phyloP scores from a whole-genome alignment of 2,888 invertebrate species.

The Oscheius myriophilus region DNA sequence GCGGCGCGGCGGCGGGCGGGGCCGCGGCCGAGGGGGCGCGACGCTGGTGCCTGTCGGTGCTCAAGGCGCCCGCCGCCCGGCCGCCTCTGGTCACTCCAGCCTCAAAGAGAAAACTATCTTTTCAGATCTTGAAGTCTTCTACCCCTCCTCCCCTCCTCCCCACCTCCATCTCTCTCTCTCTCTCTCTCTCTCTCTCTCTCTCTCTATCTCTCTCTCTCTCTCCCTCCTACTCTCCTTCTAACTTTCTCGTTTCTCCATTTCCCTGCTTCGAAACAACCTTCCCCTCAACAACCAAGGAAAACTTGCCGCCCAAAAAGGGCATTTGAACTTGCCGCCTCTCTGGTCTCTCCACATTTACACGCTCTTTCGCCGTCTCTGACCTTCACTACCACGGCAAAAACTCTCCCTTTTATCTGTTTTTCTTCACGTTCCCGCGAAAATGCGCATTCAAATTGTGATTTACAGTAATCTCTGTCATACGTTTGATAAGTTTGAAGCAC shows the following conservation, averaged over 20 bases:
- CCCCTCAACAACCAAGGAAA: too few relatives aligned
- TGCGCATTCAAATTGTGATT: too few relatives aligned
- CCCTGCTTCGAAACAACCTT: not conserved
- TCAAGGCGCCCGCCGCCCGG: conserved; percentile 4
- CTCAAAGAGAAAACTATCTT: too few relatives aligned
- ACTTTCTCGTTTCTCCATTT: not conserved
- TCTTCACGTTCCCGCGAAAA: too few relatives aligned
- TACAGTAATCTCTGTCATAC: too few relatives aligned
- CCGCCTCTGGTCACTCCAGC: conserved; percentile 13
- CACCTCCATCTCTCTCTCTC: not conserved
- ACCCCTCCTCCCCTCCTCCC: too few relatives aligned
- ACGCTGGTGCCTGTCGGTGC: conserved; percentile 12
- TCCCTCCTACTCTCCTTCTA: too few relatives aligned
- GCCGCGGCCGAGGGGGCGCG: not conserved
- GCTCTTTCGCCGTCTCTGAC: not conserved
- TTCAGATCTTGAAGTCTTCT: too few relatives aligned
- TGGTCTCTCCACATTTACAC: not conserved
- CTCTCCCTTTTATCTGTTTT: too few relatives aligned
- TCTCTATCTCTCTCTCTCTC: too few relatives aligned
- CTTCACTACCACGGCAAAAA: too few relatives aligned
- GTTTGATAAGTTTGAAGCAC: too few relatives aligned
- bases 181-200: not conserved
- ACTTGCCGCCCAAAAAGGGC: conserved; percentile 2
- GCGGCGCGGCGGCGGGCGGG: not conserved
- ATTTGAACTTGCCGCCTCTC: not conserved